Evolutionary conservation across 1,140 invertebrate genomes (phyloP).

Genomic region (Sinonovacula constricta): DNA sequence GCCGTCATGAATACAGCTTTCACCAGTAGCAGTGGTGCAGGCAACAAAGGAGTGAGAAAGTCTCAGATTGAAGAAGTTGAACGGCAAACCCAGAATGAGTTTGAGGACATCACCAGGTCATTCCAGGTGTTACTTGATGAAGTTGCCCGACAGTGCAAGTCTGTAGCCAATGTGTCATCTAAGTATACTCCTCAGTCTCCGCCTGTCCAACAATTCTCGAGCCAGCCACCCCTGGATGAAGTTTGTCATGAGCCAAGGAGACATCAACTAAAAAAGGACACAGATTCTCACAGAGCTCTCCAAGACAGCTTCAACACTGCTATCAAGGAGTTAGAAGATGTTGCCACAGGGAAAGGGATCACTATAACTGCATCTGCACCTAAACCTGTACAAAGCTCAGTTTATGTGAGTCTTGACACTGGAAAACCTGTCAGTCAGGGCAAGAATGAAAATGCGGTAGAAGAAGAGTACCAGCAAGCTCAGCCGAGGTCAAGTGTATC

Average conservation of each 20-base stretch:
- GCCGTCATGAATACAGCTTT: too few species aligned
- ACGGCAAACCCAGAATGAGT: constrained; percentile 68
- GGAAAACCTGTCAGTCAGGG: constrained; percentile 9
- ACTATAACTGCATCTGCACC: background rate
- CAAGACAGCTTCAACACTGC: constrained; percentile 44
- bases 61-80: constrained; percentile 61
- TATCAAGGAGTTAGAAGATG: constrained; percentile 40
- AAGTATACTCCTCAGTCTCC: background rate
- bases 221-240: constrained; percentile 53
- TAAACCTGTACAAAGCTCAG: constrained; percentile 28
- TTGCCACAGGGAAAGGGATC: constrained; percentile 39
- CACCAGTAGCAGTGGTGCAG: too few species aligned
- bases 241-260: constrained; percentile 41
- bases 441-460: background rate
- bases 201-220: constrained; percentile 39
- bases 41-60: constrained; percentile 39
- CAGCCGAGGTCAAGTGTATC: too few species aligned
- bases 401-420: constrained; percentile 41
- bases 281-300: constrained; percentile 8
- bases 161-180: constrained; percentile 12
- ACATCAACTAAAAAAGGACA: constrained; percentile 21
- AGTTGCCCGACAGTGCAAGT: constrained; percentile 55
- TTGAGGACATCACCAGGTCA: constrained; percentile 71
- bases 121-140: constrained; percentile 73
- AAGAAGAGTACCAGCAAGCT: background rate